Evolutionary conservation across 30 jellyfish, hydroid and myxozoan species (phyloP).

Genomic region (Haliclystus octoradiatus): DNA sequence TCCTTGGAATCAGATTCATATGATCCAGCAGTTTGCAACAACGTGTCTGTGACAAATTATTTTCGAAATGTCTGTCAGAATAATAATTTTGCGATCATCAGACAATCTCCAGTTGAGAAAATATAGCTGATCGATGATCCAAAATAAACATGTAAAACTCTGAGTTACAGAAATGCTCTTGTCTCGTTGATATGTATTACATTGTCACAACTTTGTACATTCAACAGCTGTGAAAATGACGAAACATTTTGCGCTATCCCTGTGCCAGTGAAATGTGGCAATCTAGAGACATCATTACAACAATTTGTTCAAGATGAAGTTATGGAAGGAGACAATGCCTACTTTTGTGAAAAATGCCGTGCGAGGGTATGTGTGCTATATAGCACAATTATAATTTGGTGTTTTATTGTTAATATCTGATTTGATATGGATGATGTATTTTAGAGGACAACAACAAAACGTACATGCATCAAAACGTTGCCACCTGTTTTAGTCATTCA

Average conservation of each 20-base stretch:
- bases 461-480: slow-evolving; percentile 79
- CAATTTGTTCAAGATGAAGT: slow-evolving; percentile 85
- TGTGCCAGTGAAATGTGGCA: slow-evolving; percentile 85
- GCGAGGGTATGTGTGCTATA: slow-evolving; percentile 36
- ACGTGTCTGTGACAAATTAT: no score
- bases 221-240: slow-evolving; percentile 85
- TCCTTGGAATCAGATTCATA: no score
- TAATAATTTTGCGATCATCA: no score
- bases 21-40: no score
- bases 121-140: no score
- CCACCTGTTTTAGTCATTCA: slow-evolving; percentile 91
- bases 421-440: background rate
- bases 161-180: no score
- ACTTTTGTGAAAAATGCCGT: slow-evolving; percentile 93
- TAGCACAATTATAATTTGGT: background rate
- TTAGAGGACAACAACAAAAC: slow-evolving; percentile 76
- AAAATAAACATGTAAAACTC: no score
- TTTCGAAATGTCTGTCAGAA: no score
- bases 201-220: no score
- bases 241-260: slow-evolving; percentile 89
- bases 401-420: background rate
- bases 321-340: slow-evolving; percentile 99
- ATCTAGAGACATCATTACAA: slow-evolving; percentile 78
- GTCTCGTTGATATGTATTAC: no score
- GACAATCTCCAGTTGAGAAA: no score